Conservation (phyloP, 92 coral and sea anemone genomes). For the Pocillopora meandrina region DNA sequence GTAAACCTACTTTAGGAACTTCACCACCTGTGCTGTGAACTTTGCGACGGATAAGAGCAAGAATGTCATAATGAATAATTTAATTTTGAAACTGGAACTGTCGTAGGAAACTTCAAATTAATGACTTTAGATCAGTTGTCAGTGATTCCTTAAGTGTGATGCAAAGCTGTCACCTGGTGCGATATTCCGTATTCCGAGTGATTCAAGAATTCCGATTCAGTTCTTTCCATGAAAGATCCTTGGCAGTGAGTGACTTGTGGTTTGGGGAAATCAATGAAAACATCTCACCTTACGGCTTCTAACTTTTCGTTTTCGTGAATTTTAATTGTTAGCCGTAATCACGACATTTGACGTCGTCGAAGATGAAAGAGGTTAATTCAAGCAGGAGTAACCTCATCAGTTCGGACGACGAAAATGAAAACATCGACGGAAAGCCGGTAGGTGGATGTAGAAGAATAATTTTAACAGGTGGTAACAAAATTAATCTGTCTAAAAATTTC, state of each 20-base stretch:
- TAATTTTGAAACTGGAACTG: not conserved
- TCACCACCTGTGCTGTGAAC: not conserved
- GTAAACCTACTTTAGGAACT: not conserved
- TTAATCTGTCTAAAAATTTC: not conserved
- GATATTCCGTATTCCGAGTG: not conserved
- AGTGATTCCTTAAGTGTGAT: too few species aligned
- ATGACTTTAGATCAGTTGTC: too few species aligned
- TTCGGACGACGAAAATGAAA: slow-evolving; percentile 21
- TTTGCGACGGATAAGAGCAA: not conserved
- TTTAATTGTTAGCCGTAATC: not conserved
- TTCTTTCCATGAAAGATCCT: not conserved
- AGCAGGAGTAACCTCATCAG: slow-evolving; percentile 9
- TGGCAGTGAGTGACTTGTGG: not conserved
- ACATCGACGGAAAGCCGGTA: slow-evolving; percentile 25
- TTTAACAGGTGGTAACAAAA: not conserved
- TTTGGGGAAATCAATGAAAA: not conserved
- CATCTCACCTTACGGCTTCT: not conserved
- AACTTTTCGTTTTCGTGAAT: not conserved
- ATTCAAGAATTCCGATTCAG: not conserved
- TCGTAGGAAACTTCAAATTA: not conserved
- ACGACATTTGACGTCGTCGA: not conserved
- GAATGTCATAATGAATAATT: not conserved
- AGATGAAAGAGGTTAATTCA: slow-evolving; percentile 1
- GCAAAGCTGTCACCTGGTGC: not conserved
- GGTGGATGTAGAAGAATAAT: not conserved